Conservation (phyloP, 2,888 invertebrate species). For the Nomada fabriciana region DNA sequence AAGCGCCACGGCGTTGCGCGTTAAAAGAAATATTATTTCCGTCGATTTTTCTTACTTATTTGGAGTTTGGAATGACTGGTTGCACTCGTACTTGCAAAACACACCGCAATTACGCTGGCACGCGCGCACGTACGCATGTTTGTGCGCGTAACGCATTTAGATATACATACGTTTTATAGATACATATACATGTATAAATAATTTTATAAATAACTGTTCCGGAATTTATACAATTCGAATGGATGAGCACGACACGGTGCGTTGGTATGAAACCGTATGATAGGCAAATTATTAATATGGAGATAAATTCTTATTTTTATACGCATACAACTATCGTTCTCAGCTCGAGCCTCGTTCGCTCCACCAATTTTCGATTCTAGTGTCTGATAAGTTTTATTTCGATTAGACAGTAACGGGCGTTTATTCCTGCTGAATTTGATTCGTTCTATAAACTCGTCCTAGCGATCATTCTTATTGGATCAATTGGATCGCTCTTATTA, state of each 20-base stretch:
- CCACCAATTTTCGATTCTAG: constrained; percentile 6
- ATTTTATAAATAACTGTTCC: constrained; percentile 71
- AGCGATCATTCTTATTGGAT: neutral
- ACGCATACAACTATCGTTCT: constrained; percentile 63
- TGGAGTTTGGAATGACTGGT: too few species aligned
- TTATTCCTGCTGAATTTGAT: neutral
- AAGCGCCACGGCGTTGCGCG: too few species aligned
- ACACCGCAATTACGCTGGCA: neutral
- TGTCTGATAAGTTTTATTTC: too few species aligned
- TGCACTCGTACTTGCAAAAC: too few species aligned
- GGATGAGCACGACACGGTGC: constrained; percentile 30
- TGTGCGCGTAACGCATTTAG: neutral
- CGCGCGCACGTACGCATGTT: neutral
- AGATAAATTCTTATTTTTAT: constrained; percentile 72
- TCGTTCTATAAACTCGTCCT: neutral
- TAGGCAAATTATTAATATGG: constrained; percentile 62
- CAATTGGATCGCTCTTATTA: constrained; percentile 11
- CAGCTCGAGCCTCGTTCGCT: constrained; percentile 36
- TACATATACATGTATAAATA: constrained; percentile 43
- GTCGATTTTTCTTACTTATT: too few species aligned
- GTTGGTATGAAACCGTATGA: constrained; percentile 58
- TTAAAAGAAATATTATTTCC: too few species aligned
- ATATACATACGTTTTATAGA: constrained; percentile 56
- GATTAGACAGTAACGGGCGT: constrained; percentile 5
- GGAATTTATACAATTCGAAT: constrained; percentile 69